phyloP scores from a whole-genome alignment of 2,888 invertebrate species.

The Orchesella flavescens region DNA sequence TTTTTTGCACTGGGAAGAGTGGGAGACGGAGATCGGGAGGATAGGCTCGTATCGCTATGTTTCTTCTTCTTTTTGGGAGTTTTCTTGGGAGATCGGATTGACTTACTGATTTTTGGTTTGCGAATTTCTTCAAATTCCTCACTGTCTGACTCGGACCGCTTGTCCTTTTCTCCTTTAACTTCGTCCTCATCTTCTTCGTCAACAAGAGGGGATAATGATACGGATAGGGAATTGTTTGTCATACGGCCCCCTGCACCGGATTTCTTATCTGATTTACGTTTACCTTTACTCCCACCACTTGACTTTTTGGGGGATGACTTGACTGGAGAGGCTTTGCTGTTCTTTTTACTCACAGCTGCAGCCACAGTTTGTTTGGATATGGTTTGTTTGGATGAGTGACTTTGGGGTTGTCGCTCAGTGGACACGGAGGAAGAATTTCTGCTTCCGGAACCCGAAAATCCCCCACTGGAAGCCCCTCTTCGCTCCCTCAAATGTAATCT shows the following conservation, averaged over 20 bases:
- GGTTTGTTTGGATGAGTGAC: conserved; percentile 21
- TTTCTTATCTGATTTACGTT: conserved; percentile 74
- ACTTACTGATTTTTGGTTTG: conserved; percentile 74
- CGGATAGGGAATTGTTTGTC: conserved; percentile 71
- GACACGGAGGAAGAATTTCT: conserved; percentile 48
- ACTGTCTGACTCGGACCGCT: conserved; percentile 67
- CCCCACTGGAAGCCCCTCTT: conserved; percentile 65
- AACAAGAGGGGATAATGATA: conserved; percentile 64
- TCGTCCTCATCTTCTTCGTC: conserved; percentile 56
- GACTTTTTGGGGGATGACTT: conserved; percentile 50
- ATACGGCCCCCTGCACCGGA: conserved; percentile 76
- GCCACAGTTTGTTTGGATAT: conserved; percentile 56
- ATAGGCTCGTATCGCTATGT: conserved; percentile 14
- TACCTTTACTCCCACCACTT: conserved; percentile 76
- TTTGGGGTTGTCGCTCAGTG: conserved; percentile 44
- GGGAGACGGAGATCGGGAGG: conserved; percentile 55
- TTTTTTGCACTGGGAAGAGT: conserved; percentile 26
- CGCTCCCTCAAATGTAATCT: conserved; percentile 69
- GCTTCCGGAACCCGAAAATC: conserved; percentile 56
- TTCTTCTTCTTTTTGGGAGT: conserved; percentile 73
- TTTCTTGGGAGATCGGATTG: conserved; percentile 74
- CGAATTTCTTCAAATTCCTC: conserved; percentile 73
- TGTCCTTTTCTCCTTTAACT: conserved; percentile 47
- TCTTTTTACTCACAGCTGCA: conserved; percentile 58
- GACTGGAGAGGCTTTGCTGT: conserved; percentile 49